A percentile compares a stretch with the other conserved stretches of the same genome.
Evolutionary conservation across 2,797 vertebrate genomes (phyloP).

Genomic region (Cryptoprocta ferox): DNA sequence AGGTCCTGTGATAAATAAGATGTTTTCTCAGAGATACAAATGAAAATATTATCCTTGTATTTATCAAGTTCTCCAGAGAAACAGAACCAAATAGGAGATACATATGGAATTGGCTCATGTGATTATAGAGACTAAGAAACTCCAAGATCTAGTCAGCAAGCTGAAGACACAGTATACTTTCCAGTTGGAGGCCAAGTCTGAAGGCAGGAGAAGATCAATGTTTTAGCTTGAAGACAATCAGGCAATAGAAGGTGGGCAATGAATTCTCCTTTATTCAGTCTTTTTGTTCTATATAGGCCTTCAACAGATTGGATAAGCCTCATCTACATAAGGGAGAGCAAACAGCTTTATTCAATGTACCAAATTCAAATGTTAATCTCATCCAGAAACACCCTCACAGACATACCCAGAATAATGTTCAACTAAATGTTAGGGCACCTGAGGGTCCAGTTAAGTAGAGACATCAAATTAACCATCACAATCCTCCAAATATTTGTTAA

Average conservation of each 20-base stretch:
- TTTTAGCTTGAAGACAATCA: background rate
- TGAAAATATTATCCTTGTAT: background rate
- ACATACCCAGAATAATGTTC: background rate
- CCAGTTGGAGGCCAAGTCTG: background rate
- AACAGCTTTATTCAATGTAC: background rate
- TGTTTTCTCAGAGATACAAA: background rate
- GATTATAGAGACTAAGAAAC: background rate
- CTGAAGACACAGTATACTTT: background rate
- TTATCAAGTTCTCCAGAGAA: background rate
- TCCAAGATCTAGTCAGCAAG: background rate
- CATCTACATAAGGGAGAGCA: background rate
- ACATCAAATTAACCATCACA: background rate
- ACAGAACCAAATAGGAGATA: background rate
- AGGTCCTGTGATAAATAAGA: background rate
- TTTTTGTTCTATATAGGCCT: background rate
- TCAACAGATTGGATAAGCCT: background rate
- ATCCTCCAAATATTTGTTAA: background rate
- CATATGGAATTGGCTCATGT: background rate
- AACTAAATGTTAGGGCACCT: background rate
- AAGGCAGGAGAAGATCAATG: background rate
- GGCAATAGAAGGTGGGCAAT: background rate
- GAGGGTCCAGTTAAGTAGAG: background rate
- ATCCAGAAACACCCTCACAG: background rate
- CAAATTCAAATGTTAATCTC: background rate
- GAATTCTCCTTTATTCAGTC: background rate